Conservation (phyloP, 1,140 invertebrate genomes). For the Ostrea edulis region DNA sequence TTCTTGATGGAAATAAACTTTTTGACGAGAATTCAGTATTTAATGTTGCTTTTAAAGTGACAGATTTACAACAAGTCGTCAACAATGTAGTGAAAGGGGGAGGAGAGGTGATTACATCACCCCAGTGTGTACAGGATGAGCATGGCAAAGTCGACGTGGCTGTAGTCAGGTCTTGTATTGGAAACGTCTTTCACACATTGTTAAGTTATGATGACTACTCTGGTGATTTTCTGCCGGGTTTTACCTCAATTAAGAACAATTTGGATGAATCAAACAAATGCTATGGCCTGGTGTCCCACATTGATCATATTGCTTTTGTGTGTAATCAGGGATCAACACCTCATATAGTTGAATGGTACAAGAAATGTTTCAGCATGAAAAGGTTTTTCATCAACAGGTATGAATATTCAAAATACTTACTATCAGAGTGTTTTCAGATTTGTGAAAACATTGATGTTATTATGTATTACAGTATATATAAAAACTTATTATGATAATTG, state of each 20-base stretch:
- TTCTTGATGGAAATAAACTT: background rate
- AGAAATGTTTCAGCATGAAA: conserved; percentile 80
- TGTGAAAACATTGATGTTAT: too few relatives aligned
- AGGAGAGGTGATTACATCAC: conserved; percentile 68
- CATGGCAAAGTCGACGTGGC: conserved; percentile 77
- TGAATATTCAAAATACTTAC: conserved; percentile 11
- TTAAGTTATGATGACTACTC: conserved; percentile 78
- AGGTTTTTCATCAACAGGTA: conserved; percentile 81
- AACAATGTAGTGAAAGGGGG: conserved; percentile 67
- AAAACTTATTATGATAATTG: too few relatives aligned
- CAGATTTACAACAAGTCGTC: conserved; percentile 74
- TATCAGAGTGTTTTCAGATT: too few relatives aligned
- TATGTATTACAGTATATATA: too few relatives aligned
- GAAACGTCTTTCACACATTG: conserved; percentile 81
- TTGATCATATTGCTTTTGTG: conserved; percentile 81
- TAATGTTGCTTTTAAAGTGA: conserved; percentile 81
- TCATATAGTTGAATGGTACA: conserved; percentile 80
- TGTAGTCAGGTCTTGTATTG: conserved; percentile 80
- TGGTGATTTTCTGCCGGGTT: conserved; percentile 80
- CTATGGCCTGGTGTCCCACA: conserved; percentile 63
- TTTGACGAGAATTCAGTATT: conserved; percentile 73
- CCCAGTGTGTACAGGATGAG: conserved; percentile 69
- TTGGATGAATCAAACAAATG: background rate
- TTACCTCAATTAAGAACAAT: conserved; percentile 56
- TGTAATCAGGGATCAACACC: conserved; percentile 76